Evolutionary conservation across 2,888 invertebrate species (phyloP), one percentile per base, ranked within the genome.

Genomic region (Drosophila macrothrix): DNA sequence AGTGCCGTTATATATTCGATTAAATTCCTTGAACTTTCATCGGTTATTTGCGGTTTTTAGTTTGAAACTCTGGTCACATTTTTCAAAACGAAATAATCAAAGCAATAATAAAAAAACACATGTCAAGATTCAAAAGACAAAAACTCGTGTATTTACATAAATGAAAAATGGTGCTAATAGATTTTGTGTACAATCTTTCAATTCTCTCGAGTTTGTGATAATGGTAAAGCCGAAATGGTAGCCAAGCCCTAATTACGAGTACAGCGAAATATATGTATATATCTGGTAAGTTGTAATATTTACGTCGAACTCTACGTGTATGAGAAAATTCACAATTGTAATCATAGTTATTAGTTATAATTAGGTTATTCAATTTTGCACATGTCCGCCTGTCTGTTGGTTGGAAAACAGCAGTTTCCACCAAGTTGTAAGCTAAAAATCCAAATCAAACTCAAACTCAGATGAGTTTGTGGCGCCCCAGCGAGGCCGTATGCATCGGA

Each of bases 401-500:
- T 58, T 53, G 61, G 37, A 69, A 25, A 49, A 10, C 4, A 68
- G 64, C 67, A 67, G 56, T 61, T 82, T 79, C 80, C 81, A 82
- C 87, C 82, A 83, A 78, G 80, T 35, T 37, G 54, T 73, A 67
- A 60, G 35, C 54, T 78, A 72, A 67, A 56, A 63, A 53, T 78
- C 67, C 56, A 50, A 31, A 52, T 56, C 14, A 31, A 33, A 28
- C 39, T 25, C 4, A 52, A n/a, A 6, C 83, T 92, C 81, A 93
- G 74, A 93, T 91, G 39, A 91, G 91, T 64, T 93, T 92, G 74
- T 92, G 92, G 28, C 93, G 82, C 5, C 93, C 93, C 41, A 93
- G 73, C 5, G 93, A 93, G 5, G 93, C 90, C 43, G 93, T 93
- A 35, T 93, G 92, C 64, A 91, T 72, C 41, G 92, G 91, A 56